Conservation (phyloP, 2,888 invertebrate species). For the Synanthedon myopaeformis region DNA sequence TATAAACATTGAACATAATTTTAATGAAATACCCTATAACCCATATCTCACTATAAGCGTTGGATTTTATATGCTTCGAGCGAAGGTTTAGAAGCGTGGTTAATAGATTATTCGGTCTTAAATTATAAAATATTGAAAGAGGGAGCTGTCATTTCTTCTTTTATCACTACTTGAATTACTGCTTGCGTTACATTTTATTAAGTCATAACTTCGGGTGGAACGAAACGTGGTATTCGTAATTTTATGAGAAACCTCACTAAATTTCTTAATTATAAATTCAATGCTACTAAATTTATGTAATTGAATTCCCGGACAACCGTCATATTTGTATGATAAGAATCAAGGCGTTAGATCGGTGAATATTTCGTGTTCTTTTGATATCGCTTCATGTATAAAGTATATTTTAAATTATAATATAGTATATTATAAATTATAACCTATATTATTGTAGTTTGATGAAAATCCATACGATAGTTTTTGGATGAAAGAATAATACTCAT, state of each 20-base stretch:
- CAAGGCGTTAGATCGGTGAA: slow-evolving; percentile 14
- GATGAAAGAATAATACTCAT: too few relatives aligned
- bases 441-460: too few relatives aligned
- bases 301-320: slow-evolving; percentile 15
- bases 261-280: slow-evolving; percentile 29
- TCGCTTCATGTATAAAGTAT: slow-evolving; percentile 3
- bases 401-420: too few relatives aligned
- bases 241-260: slow-evolving; percentile 30
- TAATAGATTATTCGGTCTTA: slow-evolving; percentile 47
- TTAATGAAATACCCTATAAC: too few relatives aligned
- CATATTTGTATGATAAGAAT: slow-evolving; percentile 19
- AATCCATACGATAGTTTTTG: too few relatives aligned
- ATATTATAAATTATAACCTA: background rate
- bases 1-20: too few relatives aligned
- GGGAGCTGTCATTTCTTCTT: slow-evolving; percentile 36
- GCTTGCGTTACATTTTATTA: slow-evolving; percentile 43
- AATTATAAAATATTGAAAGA: slow-evolving; percentile 21
- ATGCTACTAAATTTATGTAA: slow-evolving; percentile 18
- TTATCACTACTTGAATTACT: slow-evolving; percentile 48
- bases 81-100: slow-evolving; percentile 17
- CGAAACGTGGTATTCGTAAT: slow-evolving; percentile 34
- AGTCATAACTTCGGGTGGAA: slow-evolving; percentile 54
- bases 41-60: too few relatives aligned
- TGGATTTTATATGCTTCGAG: background rate
- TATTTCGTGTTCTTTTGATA: slow-evolving; percentile 10